Evolutionary conservation across 2,113 vertebrate species (phyloP).

Genomic region (Aphyosemion australe): DNA sequence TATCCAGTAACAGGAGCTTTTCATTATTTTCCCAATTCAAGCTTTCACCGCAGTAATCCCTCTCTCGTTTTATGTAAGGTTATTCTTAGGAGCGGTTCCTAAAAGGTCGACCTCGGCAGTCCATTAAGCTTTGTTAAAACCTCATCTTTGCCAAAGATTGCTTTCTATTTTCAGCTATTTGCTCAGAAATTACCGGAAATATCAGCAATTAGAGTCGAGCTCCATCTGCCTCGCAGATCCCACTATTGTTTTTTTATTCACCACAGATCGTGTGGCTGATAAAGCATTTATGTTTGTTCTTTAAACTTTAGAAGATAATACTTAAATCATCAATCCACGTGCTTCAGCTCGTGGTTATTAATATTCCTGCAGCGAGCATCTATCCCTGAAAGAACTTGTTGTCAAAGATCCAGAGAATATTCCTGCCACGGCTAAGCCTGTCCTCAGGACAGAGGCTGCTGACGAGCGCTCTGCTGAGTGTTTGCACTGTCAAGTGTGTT

Average conservation of each 20-base stretch:
- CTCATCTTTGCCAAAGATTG: background rate
- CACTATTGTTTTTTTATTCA: background rate
- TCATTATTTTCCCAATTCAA: conserved; percentile 15
- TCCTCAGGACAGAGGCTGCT: conserved; percentile 28
- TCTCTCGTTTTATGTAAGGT: conserved; percentile 14
- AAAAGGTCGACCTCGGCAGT: conserved; percentile 11
- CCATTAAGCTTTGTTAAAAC: conserved; percentile 15
- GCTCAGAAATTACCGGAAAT: background rate
- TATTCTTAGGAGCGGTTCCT: background rate
- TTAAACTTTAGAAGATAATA: conserved; percentile 7
- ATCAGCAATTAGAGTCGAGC: background rate
- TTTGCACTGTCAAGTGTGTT: conserved; percentile 25
- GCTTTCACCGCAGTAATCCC: conserved; percentile 24
- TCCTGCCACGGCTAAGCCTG: conserved; percentile 22
- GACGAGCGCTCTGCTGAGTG: conserved; percentile 10
- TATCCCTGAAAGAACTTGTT: conserved; percentile 5
- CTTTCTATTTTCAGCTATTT: background rate
- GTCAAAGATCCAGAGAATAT: conserved; percentile 14
- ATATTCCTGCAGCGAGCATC: conserved; percentile 20
- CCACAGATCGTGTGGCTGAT: conserved; percentile 4
- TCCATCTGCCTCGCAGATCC: background rate
- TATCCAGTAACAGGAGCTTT: background rate
- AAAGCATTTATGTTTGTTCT: background rate
- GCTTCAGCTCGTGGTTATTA: background rate
- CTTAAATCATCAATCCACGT: background rate